Base-by-base conservation (phyloP, 2,888 invertebrate genomes). In the Automeris io region DNA sequence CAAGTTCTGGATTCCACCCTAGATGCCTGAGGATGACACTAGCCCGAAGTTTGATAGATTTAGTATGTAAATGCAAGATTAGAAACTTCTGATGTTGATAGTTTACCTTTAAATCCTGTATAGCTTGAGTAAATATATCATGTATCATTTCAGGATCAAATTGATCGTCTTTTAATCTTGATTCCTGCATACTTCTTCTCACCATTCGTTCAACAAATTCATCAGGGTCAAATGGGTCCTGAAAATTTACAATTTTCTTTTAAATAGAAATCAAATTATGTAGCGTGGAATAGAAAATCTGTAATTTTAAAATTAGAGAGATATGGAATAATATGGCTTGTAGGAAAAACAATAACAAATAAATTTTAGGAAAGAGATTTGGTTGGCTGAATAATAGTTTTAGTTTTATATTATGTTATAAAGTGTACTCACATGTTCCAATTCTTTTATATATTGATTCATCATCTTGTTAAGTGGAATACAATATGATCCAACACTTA, bases 181-280 rank as follows among this genome's bases (percentile, higher is more conserved):
- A 89, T 60, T 92, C 94, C 55, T 91, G 91, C 69, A 96, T 95
- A 34, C 97, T 95, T 53, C 97, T 90, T 92, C 98, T 96, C 24
- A 98, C 98, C 63, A 99, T 88, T 39, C 98, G 90, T 73, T 99
- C 99, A 1, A 99, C 97, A 87, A 99, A 99, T 70, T 98, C 98
- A 63, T 97, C 96, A 7, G 97, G 93, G 85, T 98, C 96, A 71
- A 98, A 99, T 0, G 98, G 96, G 67, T 98, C 98, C 96, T 99
- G 58, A 39, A 79, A 38, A 22, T 41, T 16, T n/a, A 22, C 24
- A 22, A 33, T 5, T 8, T 16, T 13, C 9, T 11, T 2, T 31
- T 4, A 18, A 16, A 7, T 2, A 16, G 18, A 5, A 7, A 25
- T 29, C 5, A 29, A 29, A 29, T 16, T 18, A 31, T 18, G 16